Percentiles rank a stretch among this genome's conserved stretches.
Evolutionary conservation across 2,888 invertebrate genomes (phyloP).

Genomic region (Aleiodes leptofemur): DNA sequence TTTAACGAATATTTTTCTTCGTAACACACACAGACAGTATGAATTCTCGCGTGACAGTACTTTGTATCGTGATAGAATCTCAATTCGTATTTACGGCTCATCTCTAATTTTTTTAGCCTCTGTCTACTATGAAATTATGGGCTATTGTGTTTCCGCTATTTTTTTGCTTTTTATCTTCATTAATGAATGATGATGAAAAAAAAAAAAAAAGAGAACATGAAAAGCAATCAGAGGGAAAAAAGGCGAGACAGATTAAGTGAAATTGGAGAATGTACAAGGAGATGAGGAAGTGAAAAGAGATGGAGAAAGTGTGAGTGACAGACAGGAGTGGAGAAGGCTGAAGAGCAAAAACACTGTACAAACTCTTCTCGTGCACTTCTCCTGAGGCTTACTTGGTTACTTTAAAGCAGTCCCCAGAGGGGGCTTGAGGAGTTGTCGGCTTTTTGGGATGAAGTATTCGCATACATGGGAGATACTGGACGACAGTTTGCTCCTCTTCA

Average conservation of each 20-base stretch:
- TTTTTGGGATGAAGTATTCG: conserved; percentile 56
- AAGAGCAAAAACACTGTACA: conserved; percentile 40
- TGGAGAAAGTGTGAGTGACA: conserved; percentile 13
- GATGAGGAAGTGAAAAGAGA: conserved; percentile 4
- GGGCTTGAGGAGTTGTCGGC: conserved; percentile 53
- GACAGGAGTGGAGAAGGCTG: background rate
- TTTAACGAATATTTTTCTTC: conserved; percentile 9
- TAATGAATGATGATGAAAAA: too few species aligned
- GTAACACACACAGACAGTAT: conserved; percentile 1
- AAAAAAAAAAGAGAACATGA: too few species aligned
- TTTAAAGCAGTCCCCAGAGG: conserved; percentile 61
- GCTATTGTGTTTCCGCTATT: too few species aligned
- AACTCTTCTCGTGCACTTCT: conserved; percentile 47
- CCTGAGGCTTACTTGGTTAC: conserved; percentile 57
- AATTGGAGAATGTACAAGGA: background rate
- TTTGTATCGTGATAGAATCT: too few species aligned
- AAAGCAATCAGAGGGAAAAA: too few species aligned
- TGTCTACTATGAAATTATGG: too few species aligned
- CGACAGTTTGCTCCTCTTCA: conserved; percentile 1
- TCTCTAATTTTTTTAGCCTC: too few species aligned
- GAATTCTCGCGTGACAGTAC: conserved; percentile 13
- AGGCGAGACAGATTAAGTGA: conserved; percentile 25
- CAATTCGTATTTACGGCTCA: too few species aligned
- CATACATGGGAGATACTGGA: conserved; percentile 43
- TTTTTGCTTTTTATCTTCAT: too few species aligned